Base-by-base conservation (phyloP, 2,888 invertebrate species). In the Microctonus brassicae region DNA sequence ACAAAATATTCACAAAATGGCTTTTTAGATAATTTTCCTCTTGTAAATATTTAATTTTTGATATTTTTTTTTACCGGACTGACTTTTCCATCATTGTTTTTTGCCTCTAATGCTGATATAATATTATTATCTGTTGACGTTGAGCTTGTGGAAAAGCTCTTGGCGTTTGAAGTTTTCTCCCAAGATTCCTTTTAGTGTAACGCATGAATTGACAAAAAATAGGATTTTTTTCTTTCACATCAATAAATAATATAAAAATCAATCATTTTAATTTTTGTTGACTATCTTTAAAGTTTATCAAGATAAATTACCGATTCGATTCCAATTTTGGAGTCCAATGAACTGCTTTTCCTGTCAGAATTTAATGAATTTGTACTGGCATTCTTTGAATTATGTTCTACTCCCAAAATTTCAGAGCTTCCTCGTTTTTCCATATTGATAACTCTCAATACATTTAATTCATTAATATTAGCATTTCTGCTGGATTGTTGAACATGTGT, bases 281-380 rank as follows among this genome's bases (percentile, higher is more conserved):
- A n/a, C n/a, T n/a, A n/a, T n/a, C n/a, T n/a, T n/a, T n/a, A n/a
- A n/a, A n/a, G n/a, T n/a, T n/a, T n/a, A n/a, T n/a, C n/a, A n/a
- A n/a, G n/a, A n/a, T n/a, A n/a, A 26, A 91, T 92, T 91, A 94
- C 94, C 87, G 93, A 93, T 88, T 94, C 94, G 86, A 93, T 94
- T 79, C 93, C 94, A 87, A 93, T 93, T 90, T 95, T 95, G 55
- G 94, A 94, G 88, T 93, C 94, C 83, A 95, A 90, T 78, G 95
- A 94, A 88, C 94, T 94, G 73, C 95, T 94, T 89, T 95, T 96
- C 55, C 95, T 94, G 86, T 95, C 95, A 0, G 94, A 94, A 86
- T 94, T 93, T 82, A 94, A 89, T 7, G 95, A 95, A 87, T 95
- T 95, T 64, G 93, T 92, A 86, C 94, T 94, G 64, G 94, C 93